A percentile compares a stretch with the other conserved stretches of the same genome.
These are phyloP conservation scores for Paedocypris micromegethes DNA, from an alignment of 2,797 vertebrate genomes.

Conservation along the genomic window DNA sequence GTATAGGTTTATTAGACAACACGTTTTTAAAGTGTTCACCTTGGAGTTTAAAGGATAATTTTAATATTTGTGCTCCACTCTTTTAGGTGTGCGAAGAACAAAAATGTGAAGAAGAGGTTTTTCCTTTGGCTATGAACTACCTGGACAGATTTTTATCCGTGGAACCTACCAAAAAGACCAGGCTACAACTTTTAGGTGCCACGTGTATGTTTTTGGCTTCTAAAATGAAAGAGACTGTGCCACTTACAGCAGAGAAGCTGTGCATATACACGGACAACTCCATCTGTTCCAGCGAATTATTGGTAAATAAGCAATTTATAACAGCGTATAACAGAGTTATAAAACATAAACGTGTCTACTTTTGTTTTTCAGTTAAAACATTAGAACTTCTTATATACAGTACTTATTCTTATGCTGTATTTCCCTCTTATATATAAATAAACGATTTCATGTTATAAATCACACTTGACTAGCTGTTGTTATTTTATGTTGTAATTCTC, in stretches of 20 bases:
- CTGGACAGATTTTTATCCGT: conserved; percentile 96
- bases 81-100: conserved; percentile 94
- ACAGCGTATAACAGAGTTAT: background rate
- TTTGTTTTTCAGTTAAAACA: too few relatives aligned
- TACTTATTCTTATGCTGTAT: too few relatives aligned
- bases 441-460: too few relatives aligned
- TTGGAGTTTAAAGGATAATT: conserved; percentile 22
- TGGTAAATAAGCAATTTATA: conserved; percentile 69
- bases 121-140: conserved; percentile 98
- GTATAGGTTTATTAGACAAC: background rate
- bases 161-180: conserved; percentile 84
- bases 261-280: conserved; percentile 98
- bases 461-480: too few relatives aligned
- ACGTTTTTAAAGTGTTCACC: background rate
- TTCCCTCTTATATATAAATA: too few relatives aligned
- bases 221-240: conserved; percentile 98
- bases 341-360: background rate
- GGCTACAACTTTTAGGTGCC: conserved; percentile 91
- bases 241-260: conserved; percentile 91
- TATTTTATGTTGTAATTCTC: too few relatives aligned
- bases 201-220: conserved; percentile 97
- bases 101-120: conserved; percentile 98
- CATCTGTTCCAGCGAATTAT: conserved; percentile 84
- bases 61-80: conserved; percentile 28
- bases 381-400: too few relatives aligned